These are phyloP conservation scores for Zophobas morio DNA, from an alignment of 1,140 invertebrate genomes.

Conservation along the genomic window DNA sequence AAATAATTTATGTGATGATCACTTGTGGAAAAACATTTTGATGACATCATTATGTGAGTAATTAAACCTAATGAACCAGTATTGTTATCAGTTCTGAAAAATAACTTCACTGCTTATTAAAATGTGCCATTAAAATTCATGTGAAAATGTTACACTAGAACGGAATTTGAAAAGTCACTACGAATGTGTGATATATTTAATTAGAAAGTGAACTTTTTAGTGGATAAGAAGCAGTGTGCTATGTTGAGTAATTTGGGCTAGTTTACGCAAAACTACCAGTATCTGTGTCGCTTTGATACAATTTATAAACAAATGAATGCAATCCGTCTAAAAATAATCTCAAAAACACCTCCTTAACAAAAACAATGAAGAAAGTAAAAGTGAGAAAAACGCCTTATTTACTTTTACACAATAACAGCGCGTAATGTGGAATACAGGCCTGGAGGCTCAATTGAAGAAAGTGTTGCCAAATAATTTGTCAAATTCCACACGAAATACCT, in stretches of 20 bases:
- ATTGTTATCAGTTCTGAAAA: background rate
- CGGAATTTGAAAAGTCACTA: background rate
- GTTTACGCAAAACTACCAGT: background rate
- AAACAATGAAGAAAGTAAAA: too few relatives aligned
- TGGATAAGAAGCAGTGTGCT: background rate
- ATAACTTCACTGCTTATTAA: background rate
- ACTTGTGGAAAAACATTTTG: too few relatives aligned
- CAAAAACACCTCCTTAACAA: background rate
- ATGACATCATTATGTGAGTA: too few relatives aligned
- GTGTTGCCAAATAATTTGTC: too few relatives aligned
- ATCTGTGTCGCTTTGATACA: too few relatives aligned
- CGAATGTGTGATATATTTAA: background rate
- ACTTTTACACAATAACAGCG: too few relatives aligned
- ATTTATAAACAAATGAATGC: background rate
- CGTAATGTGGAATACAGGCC: too few relatives aligned
- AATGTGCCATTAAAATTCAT: background rate
- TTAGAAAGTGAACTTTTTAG: background rate
- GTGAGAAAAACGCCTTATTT: too few relatives aligned
- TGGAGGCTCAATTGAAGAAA: too few relatives aligned
- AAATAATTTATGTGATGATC: too few relatives aligned
- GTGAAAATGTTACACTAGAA: background rate
- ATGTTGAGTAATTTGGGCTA: background rate
- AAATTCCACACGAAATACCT: too few relatives aligned
- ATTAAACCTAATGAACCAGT: too few relatives aligned
- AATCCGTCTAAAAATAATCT: background rate